Base-by-base conservation (phyloP, 2,797 vertebrate genomes). In the Meriones psammophilus region DNA sequence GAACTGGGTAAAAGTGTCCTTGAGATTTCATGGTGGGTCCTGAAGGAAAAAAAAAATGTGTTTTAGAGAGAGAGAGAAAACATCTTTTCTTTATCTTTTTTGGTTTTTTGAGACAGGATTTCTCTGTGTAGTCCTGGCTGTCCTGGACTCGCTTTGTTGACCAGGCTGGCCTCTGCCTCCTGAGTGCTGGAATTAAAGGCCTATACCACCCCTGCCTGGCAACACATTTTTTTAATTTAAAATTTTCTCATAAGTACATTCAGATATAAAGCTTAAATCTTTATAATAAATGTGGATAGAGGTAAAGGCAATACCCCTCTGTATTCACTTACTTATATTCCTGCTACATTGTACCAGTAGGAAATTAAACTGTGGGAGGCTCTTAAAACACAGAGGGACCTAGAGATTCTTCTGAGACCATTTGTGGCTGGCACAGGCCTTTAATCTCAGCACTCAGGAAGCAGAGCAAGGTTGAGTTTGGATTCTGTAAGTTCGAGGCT, bases 1-100 rank as follows among this genome's bases (percentile, higher is more conserved):
- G 98, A 97, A 99, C 10, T 12, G 99, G 99, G 97, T 99, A 98
- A 69, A 98, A 96, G 50, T 98, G 79, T 0, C 99, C 99, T 98
- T 98, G 98, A 90, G 99, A 99, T 97, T 99, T 99, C 58, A 99
- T 97, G 50, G 98, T 97, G 24, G 98, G 98, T 62, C 99, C 99
- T 99, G 94, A 26, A 78, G 6, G 2, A 24, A n/a, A 80, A 79
- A 80, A 79, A 4, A 95, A 88, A 91, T 91, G 68, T 0, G 81
- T 1, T 78, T 92, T 94, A 76, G 22, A 96, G 24, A 97, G 76
- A 79, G 12, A 79, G 18, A 81, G 39, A 86, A 80, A 85, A 73
- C 28, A 8, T 1, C 73, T 73, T 91, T 94, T 28, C 36, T 58
- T 93, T 18, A 17, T 58, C 56, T 58, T 17, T 58, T 58, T 17